Percentiles rank a stretch among this genome's conserved stretches.
Conservation (phyloP, 2,797 vertebrate genomes). For the Echiichthys vipera region DNA sequence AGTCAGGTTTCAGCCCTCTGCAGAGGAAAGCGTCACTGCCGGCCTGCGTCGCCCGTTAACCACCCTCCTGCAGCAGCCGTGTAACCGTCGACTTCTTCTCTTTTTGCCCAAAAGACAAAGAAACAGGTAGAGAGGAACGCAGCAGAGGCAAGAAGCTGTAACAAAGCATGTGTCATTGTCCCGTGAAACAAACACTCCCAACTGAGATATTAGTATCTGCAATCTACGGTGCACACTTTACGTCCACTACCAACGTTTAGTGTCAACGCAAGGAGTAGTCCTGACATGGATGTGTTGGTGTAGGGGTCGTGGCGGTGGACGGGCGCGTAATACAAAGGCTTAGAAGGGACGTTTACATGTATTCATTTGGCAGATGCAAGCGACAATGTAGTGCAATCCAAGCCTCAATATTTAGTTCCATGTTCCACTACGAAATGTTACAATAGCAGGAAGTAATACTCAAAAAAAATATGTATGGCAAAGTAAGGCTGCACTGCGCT, state of each 20-base stretch:
- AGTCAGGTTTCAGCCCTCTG: constrained; percentile 66
- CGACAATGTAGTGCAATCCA: no score
- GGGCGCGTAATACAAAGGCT: background rate
- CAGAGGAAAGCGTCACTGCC: constrained; percentile 64
- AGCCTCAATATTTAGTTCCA: background rate
- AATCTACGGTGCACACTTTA: background rate
- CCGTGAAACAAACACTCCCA: background rate
- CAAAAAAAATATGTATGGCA: no score
- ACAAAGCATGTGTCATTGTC: background rate
- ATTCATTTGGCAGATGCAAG: background rate
- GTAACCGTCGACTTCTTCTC: background rate
- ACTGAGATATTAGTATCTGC: background rate
- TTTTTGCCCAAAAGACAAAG: constrained; percentile 1
- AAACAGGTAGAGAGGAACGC: background rate
- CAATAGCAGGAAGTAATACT: no score
- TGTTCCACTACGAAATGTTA: no score
- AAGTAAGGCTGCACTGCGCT: no score
- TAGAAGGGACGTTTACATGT: background rate
- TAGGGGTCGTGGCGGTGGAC: background rate
- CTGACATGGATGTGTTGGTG: background rate
- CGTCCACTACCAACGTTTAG: background rate
- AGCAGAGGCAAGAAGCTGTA: background rate
- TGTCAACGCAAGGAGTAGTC: background rate
- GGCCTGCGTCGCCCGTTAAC: constrained; percentile 48
- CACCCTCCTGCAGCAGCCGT: constrained; percentile 1